A percentile compares a stretch with the other conserved stretches of the same genome.
phyloP scores from a whole-genome alignment of 1,140 invertebrate species.

The Drosophila ercepeae region DNA sequence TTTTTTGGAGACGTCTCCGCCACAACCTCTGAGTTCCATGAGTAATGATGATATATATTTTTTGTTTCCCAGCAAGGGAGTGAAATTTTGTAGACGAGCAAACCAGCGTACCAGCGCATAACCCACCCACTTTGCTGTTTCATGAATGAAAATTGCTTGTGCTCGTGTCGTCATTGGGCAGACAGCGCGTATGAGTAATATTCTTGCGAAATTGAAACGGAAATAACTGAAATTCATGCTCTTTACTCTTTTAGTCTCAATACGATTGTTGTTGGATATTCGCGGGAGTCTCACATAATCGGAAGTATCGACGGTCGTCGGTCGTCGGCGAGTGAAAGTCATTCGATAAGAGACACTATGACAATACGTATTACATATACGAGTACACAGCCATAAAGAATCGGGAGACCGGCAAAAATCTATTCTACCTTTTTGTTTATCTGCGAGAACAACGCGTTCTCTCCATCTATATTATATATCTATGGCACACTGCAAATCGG shows the following conservation, averaged over 20 bases:
- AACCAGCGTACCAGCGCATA: slow-evolving; percentile 6
- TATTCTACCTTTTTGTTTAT: slow-evolving; percentile 37
- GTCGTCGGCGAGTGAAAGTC: slow-evolving; percentile 41
- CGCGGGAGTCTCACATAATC: slow-evolving; percentile 4
- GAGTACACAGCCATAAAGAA: background rate
- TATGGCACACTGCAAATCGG: too few species aligned
- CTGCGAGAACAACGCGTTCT: slow-evolving; percentile 12
- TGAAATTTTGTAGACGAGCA: slow-evolving; percentile 52
- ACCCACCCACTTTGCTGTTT: slow-evolving; percentile 10
- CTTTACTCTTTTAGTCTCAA: background rate
- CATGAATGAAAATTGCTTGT: slow-evolving; percentile 49
- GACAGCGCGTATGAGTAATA: slow-evolving; percentile 75
- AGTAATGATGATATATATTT: slow-evolving; percentile 63
- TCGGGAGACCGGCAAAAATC: slow-evolving; percentile 35
- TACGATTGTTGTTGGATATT: background rate
- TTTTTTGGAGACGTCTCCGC: slow-evolving; percentile 38
- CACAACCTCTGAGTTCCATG: slow-evolving; percentile 19
- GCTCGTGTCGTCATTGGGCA: slow-evolving; percentile 4
- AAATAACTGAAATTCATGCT: slow-evolving; percentile 77
- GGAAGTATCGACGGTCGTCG: slow-evolving; percentile 34
- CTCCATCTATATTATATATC: background rate
- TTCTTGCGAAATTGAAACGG: slow-evolving; percentile 81
- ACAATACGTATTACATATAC: background rate
- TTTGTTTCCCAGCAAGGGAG: slow-evolving; percentile 7
- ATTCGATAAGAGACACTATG: slow-evolving; percentile 15